A percentile compares a stretch with the other conserved stretches of the same genome.
Evolutionary conservation across 2,888 invertebrate genomes (phyloP).

Genomic region (Polydrusus cervinus): DNA sequence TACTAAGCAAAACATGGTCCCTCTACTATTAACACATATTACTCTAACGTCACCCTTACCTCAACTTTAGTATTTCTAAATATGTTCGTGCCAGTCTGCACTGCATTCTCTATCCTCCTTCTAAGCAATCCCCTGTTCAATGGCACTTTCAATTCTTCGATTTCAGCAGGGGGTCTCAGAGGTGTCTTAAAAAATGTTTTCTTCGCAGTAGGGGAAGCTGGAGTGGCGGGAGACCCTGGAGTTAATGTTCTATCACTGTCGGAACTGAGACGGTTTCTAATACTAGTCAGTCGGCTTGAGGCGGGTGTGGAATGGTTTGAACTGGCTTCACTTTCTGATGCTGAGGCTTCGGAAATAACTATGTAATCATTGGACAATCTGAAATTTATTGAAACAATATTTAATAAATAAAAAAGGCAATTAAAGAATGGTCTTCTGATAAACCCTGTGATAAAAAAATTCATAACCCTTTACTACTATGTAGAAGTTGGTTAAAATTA

Average conservation of each 20-base stretch:
- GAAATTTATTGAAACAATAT: conserved; percentile 2
- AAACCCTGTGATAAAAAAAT: too few relatives aligned
- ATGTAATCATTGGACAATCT: conserved; percentile 18
- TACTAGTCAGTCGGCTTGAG: conserved; percentile 8
- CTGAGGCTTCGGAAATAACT: neutral
- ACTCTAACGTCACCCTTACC: neutral
- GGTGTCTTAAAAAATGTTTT: neutral
- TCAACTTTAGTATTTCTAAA: neutral
- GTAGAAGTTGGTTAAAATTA: neutral
- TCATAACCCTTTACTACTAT: too few relatives aligned
- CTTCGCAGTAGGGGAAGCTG: neutral
- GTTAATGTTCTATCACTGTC: conserved; percentile 3
- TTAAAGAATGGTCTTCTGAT: too few relatives aligned
- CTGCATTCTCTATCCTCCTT: neutral
- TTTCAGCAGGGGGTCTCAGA: neutral
- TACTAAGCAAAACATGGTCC: too few relatives aligned
- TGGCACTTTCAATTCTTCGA: neutral
- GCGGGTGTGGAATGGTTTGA: neutral
- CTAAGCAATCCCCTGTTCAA: neutral
- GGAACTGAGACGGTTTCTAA: neutral
- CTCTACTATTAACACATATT: too few relatives aligned
- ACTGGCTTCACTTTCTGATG: conserved; percentile 4
- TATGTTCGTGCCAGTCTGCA: neutral
- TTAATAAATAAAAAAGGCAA: too few relatives aligned
- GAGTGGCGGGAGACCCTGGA: neutral